Evolutionary conservation across 2,113 vertebrate genomes (phyloP).

Genomic region (Antechinus stuartii): DNA sequence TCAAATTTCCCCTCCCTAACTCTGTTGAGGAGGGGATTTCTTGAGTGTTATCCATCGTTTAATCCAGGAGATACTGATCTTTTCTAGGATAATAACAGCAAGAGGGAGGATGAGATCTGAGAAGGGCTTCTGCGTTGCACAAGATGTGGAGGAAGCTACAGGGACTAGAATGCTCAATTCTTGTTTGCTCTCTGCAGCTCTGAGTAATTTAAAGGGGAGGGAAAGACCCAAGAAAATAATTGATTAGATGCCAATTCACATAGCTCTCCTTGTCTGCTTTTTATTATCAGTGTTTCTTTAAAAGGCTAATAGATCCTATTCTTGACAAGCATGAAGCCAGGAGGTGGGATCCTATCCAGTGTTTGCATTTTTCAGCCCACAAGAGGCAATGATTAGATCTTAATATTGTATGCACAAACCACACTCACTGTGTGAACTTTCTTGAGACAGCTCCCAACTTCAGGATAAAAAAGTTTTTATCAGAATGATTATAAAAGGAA

Average conservation of each 20-base stretch:
- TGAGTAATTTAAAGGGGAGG: constrained; percentile 76
- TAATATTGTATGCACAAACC: constrained; percentile 80
- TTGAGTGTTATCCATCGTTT: not conserved
- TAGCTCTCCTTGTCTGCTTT: constrained; percentile 84
- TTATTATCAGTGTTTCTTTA: constrained; percentile 84
- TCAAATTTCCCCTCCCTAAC: not conserved
- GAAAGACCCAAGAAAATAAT: constrained; percentile 63
- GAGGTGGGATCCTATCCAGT: constrained; percentile 84
- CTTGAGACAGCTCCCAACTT: constrained; percentile 69
- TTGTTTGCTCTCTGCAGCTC: constrained; percentile 78
- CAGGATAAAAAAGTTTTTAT: constrained; percentile 55
- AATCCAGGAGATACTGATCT: not conserved
- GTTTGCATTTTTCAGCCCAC: constrained; percentile 85
- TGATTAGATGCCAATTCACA: constrained; percentile 86
- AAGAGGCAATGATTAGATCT: constrained; percentile 84
- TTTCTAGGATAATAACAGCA: constrained; percentile 4
- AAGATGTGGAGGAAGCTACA: constrained; percentile 49
- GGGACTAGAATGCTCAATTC: constrained; percentile 73
- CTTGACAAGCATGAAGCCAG: constrained; percentile 83
- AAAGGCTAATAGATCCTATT: constrained; percentile 84
- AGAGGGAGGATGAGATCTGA: constrained; percentile 49
- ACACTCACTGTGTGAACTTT: constrained; percentile 80
- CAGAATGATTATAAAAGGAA: constrained; percentile 67
- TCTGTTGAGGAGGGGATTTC: not conserved
- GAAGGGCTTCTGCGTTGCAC: constrained; percentile 45